phyloP scores from a whole-genome alignment of 1,140 invertebrate species.

The Phortica variegata region DNA sequence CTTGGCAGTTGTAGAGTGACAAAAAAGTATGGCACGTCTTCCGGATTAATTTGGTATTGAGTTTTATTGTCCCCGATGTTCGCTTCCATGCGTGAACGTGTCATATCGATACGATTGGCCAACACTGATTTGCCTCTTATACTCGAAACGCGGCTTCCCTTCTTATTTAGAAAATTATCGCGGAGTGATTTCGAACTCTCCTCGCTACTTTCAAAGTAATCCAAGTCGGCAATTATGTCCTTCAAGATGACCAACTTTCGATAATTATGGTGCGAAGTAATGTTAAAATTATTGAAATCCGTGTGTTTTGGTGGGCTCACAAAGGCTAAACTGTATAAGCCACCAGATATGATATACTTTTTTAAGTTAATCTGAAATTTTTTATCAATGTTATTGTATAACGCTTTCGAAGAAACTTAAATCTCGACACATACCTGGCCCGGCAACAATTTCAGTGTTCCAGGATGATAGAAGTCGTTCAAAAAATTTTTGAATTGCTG shows the following conservation, averaged over 20 bases:
- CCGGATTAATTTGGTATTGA: background rate
- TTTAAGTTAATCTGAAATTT: constrained; percentile 36
- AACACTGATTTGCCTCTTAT: background rate
- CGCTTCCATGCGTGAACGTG: background rate
- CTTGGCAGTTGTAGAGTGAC: constrained; percentile 29
- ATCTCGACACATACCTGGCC: constrained; percentile 23
- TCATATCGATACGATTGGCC: background rate
- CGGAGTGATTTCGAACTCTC: background rate
- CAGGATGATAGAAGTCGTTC: constrained; percentile 22
- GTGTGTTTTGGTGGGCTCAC: constrained; percentile 28
- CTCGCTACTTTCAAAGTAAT: background rate
- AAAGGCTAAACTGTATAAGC: constrained; percentile 31
- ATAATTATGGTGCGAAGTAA: constrained; percentile 34
- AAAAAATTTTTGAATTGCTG: constrained; percentile 20
- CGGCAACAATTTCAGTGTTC: constrained; percentile 9
- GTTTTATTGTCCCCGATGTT: background rate
- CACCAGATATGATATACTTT: constrained; percentile 33
- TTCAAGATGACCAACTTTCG: constrained; percentile 15
- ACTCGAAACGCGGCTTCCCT: too few relatives aligned
- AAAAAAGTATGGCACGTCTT: constrained; percentile 28
- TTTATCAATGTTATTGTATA: background rate
- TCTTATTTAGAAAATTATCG: background rate
- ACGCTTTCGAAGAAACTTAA: background rate
- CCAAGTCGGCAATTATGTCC: constrained; percentile 6
- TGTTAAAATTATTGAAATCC: constrained; percentile 28